phyloP scores from a whole-genome alignment of 1,140 invertebrate genomes.

The Scaptomyza graminum region DNA sequence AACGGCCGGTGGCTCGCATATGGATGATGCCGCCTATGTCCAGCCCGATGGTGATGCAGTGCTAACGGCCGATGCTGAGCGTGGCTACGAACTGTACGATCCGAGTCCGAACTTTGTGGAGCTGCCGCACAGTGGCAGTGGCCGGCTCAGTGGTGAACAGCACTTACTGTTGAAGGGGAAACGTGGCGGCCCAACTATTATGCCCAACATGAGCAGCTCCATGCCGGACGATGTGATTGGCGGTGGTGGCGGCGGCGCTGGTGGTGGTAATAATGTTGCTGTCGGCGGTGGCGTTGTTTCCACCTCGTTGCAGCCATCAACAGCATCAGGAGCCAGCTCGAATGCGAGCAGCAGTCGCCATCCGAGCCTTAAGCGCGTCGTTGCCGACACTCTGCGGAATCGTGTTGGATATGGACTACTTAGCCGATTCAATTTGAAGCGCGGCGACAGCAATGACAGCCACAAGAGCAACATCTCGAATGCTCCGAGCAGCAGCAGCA shows the following conservation, averaged over 20 bases:
- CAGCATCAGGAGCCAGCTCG: conserved; percentile 74
- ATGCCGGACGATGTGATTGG: conserved; percentile 66
- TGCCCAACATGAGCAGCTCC: conserved; percentile 57
- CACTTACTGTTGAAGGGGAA: conserved; percentile 59
- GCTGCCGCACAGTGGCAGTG: conserved; percentile 45
- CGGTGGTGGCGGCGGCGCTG: conserved; percentile 13
- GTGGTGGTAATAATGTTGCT: conserved; percentile 7
- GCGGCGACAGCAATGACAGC: conserved; percentile 74
- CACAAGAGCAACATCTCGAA: conserved; percentile 76
- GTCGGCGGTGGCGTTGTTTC: conserved; percentile 28
- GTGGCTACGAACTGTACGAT: conserved; percentile 72
- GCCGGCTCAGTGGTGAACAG: conserved; percentile 66
- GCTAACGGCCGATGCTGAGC: conserved; percentile 34
- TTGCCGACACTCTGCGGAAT: conserved; percentile 63
- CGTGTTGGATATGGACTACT: conserved; percentile 41
- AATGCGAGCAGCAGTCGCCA: conserved; percentile 66
- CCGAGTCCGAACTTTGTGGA: conserved; percentile 73
- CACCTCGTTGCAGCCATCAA: conserved; percentile 70
- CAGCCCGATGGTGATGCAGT: conserved; percentile 52
- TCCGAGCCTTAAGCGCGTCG: conserved; percentile 56
- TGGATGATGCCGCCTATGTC: conserved; percentile 66
- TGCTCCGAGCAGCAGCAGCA: conserved; percentile 69
- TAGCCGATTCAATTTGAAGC: conserved; percentile 74
- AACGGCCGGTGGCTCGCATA: conserved; percentile 42
- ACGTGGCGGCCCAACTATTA: background rate